Conservation (phyloP, 2,113 vertebrate species). For the Psettodes erumei region DNA sequence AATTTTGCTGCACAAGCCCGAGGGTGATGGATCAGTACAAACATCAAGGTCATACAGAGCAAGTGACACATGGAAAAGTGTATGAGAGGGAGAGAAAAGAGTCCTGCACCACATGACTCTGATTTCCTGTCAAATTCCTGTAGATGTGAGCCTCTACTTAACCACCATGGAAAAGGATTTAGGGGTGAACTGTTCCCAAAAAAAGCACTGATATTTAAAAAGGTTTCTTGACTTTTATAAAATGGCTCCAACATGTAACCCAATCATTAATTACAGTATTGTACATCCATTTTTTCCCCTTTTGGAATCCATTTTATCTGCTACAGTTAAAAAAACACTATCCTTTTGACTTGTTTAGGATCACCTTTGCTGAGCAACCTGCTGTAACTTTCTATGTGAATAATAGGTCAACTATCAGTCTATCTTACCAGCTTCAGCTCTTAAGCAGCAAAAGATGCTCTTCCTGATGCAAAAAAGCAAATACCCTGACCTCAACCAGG, state of each 20-base stretch:
- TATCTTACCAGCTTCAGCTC: conserved; percentile 9
- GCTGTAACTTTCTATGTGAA: conserved; percentile 29
- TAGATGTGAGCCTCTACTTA: conserved; percentile 1
- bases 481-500: conserved; percentile 41
- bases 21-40: conserved; percentile 27
- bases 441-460: conserved; percentile 11
- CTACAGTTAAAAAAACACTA: neutral
- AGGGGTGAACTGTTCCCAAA: neutral
- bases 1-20: conserved; percentile 41
- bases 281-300: neutral
- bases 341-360: neutral
- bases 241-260: neutral
- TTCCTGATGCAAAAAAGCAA: conserved; percentile 12
- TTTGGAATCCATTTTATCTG: neutral
- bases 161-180: neutral
- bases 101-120: neutral
- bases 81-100: conserved; percentile 2
- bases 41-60: conserved; percentile 1
- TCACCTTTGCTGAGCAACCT: conserved; percentile 7
- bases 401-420: conserved; percentile 6
- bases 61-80: conserved; percentile 21
- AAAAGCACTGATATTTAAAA: neutral
- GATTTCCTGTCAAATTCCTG: conserved; percentile 36
- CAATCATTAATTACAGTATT: neutral
- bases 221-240: neutral